Percentiles rank a stretch among this genome's conserved stretches.
Conservation (phyloP, 2,888 invertebrate species). For the Diploptera punctata region DNA sequence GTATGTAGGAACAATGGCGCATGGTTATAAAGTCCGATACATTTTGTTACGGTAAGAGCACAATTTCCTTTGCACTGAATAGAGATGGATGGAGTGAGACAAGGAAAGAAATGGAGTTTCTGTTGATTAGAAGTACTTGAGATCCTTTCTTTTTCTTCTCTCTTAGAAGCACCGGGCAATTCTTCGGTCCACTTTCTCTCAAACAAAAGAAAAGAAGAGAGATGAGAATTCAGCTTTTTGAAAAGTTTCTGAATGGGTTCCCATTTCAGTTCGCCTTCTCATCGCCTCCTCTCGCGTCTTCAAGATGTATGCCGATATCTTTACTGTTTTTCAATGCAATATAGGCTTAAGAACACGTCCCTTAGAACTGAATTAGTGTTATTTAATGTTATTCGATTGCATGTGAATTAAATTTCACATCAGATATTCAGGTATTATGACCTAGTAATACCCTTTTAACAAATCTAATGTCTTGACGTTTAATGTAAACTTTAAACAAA, state of each 20-base stretch:
- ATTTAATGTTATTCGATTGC: no score
- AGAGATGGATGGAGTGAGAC: not conserved
- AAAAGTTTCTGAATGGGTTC: conserved; percentile 21
- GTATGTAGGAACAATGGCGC: not conserved
- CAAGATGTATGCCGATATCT: no score
- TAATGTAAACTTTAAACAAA: no score
- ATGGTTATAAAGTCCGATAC: not conserved
- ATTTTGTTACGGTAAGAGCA: not conserved
- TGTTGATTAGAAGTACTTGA: conserved; percentile 37
- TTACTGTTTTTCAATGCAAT: no score
- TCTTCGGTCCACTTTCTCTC: conserved; percentile 34
- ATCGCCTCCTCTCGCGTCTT: no score
- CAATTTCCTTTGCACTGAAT: conserved; percentile 1
- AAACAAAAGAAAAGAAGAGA: conserved; percentile 25
- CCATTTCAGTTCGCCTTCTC: not conserved
- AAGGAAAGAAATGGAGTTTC: conserved; percentile 9
- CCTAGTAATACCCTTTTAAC: no score
- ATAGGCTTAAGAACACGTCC: no score
- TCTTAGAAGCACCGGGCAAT: conserved; percentile 25
- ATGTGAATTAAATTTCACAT: no score
- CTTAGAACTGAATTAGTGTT: no score
- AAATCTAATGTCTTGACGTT: no score
- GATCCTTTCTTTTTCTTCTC: conserved; percentile 9
- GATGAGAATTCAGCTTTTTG: not conserved
- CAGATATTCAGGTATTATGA: no score